Evolutionary conservation across 2,888 invertebrate species (phyloP), one percentile per base, ranked within the genome.

Genomic region (Troilus luridus): DNA sequence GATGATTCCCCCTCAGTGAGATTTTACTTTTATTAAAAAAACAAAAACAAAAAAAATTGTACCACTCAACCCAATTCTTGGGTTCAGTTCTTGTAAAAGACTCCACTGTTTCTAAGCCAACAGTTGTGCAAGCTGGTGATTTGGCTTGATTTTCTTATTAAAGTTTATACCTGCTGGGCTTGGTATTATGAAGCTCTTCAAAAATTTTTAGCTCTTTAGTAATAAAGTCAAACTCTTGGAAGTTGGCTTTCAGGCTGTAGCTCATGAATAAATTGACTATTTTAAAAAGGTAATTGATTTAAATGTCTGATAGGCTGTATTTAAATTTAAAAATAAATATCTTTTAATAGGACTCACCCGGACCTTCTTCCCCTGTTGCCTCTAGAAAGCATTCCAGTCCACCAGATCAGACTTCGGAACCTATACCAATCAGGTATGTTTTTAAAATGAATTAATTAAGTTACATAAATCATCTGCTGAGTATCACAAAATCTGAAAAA

Each of bases 341-440:
- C 14, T 77, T 88, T 27, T 92, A 91, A n/a, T 67, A 92, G 92
- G 92, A 92, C 6, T 92, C 92, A n/a, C 92, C 92, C 17, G 92
- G 91, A 56, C 92, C 92, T 17, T 92, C 92, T 64, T 92, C 92
- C 9, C 92, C 92, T 59, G 91, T 91, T 8, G 62, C 72, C 17
- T 91, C 89, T 58, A 89, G 90, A 89, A 90, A 92, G 77, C 91
- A 89, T 54, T 64, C 62, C n/a, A 92, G 24, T n/a, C 90, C 88
- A 54, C 27, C 91, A 24, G 91, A 95, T 27, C 96, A 96, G 93
- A 94, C 95, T 62, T 97, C 97, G 0, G 96, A 97, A 93, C 97
- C 97, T 0, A 97, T 97, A 93, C 97, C 97, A 6, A 97, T 97
- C 92, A 96, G 96, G 96, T 96, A 94, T 41, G 56, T 88, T 56